Evolutionary conservation across 2,888 invertebrate genomes (phyloP).

Genomic region (Globia sparganii): DNA sequence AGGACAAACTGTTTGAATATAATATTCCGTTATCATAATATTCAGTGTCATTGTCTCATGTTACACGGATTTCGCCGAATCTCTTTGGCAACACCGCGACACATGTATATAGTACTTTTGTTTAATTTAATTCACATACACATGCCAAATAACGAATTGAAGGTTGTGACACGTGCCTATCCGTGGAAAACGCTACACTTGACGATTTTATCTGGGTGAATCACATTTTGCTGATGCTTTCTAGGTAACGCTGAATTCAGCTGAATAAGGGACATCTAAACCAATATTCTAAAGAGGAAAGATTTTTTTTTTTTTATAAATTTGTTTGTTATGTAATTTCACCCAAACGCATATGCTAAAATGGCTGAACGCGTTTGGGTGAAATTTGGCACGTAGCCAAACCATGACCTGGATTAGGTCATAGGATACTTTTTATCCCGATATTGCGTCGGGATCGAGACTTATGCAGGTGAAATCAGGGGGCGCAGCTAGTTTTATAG

Average conservation of each 20-base stretch:
- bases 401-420: no score
- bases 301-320: no score
- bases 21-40: conserved; percentile 10
- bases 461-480: no score
- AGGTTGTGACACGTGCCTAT: conserved; percentile 45
- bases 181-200: conserved; percentile 9
- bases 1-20: not conserved
- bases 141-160: conserved; percentile 25
- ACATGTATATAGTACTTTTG: conserved; percentile 41
- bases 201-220: conserved; percentile 50
- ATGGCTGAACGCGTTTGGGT: no score
- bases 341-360: no score
- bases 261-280: no score
- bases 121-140: conserved; percentile 43
- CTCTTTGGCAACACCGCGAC: conserved; percentile 42
- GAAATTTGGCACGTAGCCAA: no score
- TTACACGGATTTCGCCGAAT: conserved; percentile 39
- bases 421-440: no score
- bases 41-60: conserved; percentile 18
- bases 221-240: conserved; percentile 38
- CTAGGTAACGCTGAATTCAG: not conserved
- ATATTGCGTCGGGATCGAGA: no score
- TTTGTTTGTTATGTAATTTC: no score
- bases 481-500: no score
- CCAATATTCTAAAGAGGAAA: no score